Conservation (phyloP, 2,797 vertebrate species). For the Argyrosomus regius region DNA sequence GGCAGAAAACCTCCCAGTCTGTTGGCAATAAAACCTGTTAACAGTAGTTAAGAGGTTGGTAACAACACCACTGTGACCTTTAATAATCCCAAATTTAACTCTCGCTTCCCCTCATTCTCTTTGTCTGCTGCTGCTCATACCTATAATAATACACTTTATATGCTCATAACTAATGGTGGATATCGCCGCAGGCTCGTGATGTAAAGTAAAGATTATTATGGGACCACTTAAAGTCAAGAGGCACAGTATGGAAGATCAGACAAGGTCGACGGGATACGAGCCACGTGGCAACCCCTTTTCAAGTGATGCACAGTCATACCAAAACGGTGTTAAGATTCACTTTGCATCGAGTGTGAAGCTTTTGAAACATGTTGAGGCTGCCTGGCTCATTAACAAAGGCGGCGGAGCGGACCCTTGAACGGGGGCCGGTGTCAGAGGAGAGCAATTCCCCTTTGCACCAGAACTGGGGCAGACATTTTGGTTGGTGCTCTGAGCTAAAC, state of each 20-base stretch:
- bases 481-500: constrained; percentile 66
- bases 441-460: constrained; percentile 65
- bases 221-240: constrained; percentile 19
- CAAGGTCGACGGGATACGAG: neutral
- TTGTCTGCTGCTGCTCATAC: neutral
- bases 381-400: constrained; percentile 71
- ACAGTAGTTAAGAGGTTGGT: no score
- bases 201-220: constrained; percentile 15
- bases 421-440: constrained; percentile 59
- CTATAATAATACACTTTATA: neutral
- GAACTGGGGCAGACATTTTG: constrained; percentile 77
- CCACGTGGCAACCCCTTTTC: neutral
- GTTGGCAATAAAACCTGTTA: no score
- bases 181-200: neutral
- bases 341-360: constrained; percentile 28
- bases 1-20: no score
- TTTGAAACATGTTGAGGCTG: constrained; percentile 33
- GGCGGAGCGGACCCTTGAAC: constrained; percentile 56
- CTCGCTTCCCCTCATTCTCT: no score
- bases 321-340: constrained; percentile 25
- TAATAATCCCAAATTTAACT: no score
- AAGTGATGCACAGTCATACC: neutral
- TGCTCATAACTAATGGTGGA: neutral
- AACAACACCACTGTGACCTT: no score
- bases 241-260: neutral